Conservation (phyloP, 2,113 vertebrate species). For the Megaleporinus macrocephalus region DNA sequence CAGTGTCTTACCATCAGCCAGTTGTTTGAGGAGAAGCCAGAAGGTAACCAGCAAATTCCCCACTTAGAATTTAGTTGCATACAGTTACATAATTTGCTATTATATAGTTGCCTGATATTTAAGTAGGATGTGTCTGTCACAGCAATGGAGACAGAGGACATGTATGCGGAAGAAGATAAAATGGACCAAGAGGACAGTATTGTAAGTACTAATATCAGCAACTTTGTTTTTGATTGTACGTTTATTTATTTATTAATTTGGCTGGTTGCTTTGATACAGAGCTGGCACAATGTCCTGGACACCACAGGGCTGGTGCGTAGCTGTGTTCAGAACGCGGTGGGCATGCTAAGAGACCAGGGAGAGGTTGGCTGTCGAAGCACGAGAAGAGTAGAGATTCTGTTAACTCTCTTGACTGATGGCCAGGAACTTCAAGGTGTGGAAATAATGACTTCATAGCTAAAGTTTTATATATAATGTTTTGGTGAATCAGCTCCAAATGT, state of each 20-base stretch:
- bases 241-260: background rate
- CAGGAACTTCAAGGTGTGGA: conserved; percentile 72
- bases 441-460: background rate
- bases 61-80: background rate
- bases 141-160: conserved; percentile 74
- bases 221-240: background rate
- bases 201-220: conserved; percentile 60
- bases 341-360: conserved; percentile 84
- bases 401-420: conserved; percentile 79
- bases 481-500: background rate
- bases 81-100: background rate
- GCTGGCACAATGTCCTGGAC: conserved; percentile 77
- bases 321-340: conserved; percentile 90
- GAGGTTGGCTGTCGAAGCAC: conserved; percentile 76
- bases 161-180: conserved; percentile 61
- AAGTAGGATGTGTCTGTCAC: conserved; percentile 1
- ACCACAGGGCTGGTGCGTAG: conserved; percentile 85
- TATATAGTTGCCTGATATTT: background rate
- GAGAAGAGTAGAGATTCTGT: conserved; percentile 84
- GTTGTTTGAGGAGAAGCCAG: conserved; percentile 77
- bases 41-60: conserved; percentile 63
- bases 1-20: conserved; percentile 88
- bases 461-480: background rate
- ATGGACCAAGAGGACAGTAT: conserved; percentile 50
- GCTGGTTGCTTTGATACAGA: conserved; percentile 43